Percentiles rank a stretch among this genome's conserved stretches.
phyloP scores from a whole-genome alignment of 2,113 vertebrate species.

The Solea senegalensis region DNA sequence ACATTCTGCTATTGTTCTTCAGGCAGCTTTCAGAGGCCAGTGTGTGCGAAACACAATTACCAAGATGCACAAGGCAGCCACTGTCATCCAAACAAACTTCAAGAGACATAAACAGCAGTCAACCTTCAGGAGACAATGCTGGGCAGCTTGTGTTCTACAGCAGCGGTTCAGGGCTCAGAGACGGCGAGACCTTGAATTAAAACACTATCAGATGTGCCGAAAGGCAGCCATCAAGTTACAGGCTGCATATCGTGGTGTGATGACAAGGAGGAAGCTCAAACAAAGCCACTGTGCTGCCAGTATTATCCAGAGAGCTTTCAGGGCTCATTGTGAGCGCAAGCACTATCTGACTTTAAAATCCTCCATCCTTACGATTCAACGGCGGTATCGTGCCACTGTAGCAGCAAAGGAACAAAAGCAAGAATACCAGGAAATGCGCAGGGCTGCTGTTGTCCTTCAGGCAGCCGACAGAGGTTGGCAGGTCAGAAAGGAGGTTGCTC shows the following conservation, averaged over 20 bases:
- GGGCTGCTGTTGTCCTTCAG: slow-evolving; percentile 73
- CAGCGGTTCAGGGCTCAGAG: slow-evolving; percentile 81
- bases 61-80: slow-evolving; percentile 70
- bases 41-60: slow-evolving; percentile 48
- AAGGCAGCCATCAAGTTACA: slow-evolving; percentile 74
- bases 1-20: slow-evolving; percentile 74
- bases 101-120: slow-evolving; percentile 74
- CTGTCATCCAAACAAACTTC: slow-evolving; percentile 83
- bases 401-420: too few species aligned
- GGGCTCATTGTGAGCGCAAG: slow-evolving; percentile 25
- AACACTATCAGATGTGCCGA: slow-evolving; percentile 59
- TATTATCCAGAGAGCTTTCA: slow-evolving; percentile 82
- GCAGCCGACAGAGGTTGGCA: background rate
- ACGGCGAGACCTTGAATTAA: slow-evolving; percentile 46
- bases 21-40: slow-evolving; percentile 72
- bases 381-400: too few species aligned
- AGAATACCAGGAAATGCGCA: too few species aligned
- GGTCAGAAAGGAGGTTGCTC: background rate
- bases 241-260: slow-evolving; percentile 78
- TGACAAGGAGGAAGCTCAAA: slow-evolving; percentile 58
- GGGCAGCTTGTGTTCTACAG: slow-evolving; percentile 79
- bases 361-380: too few species aligned
- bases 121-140: slow-evolving; percentile 68
- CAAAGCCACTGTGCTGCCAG: slow-evolving; percentile 71
- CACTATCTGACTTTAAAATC: too few species aligned